These are phyloP conservation scores for Acipenser oxyrinchus DNA, from an alignment of 2,797 vertebrate species.

Conservation along the genomic window DNA sequence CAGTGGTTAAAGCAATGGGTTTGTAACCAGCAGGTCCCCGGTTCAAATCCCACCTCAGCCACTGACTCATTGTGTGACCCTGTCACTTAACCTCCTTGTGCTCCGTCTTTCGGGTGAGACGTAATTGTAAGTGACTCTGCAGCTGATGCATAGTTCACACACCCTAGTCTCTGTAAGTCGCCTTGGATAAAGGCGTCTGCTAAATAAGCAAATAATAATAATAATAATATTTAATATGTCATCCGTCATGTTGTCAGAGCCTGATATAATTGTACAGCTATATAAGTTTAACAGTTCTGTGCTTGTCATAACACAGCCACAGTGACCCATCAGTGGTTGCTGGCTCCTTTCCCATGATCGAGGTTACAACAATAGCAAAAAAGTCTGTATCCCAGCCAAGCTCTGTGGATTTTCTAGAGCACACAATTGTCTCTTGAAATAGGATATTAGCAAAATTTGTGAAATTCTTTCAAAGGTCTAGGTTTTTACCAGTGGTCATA, in stretches of 20 bases:
- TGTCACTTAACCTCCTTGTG: too few relatives aligned
- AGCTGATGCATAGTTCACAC: too few relatives aligned
- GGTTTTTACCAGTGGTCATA: constrained; percentile 5
- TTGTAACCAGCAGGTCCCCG: too few relatives aligned
- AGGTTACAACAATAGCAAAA: constrained; percentile 3
- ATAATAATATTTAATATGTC: background rate
- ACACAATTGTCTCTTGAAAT: constrained; percentile 8
- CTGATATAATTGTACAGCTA: constrained; percentile 5
- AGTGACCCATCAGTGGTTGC: constrained; percentile 16
- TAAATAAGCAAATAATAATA: too few relatives aligned
- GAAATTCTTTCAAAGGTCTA: constrained; percentile 18
- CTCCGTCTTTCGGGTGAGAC: too few relatives aligned
- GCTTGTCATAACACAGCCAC: constrained; percentile 3
- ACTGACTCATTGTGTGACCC: too few relatives aligned
- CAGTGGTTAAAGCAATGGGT: too few relatives aligned
- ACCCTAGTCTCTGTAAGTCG: too few relatives aligned
- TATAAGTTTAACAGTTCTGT: background rate
- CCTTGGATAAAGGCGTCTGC: too few relatives aligned
- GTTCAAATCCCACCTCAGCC: too few relatives aligned
- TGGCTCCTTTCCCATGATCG: constrained; percentile 11
- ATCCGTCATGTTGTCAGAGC: background rate
- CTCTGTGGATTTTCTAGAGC: background rate
- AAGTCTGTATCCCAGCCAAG: background rate
- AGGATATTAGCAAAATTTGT: constrained; percentile 24
- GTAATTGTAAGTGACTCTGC: too few relatives aligned